Evolutionary conservation across 2,797 vertebrate species (phyloP), one percentile per base, ranked within the genome.

Genomic region (Poeciliopsis infans): DNA sequence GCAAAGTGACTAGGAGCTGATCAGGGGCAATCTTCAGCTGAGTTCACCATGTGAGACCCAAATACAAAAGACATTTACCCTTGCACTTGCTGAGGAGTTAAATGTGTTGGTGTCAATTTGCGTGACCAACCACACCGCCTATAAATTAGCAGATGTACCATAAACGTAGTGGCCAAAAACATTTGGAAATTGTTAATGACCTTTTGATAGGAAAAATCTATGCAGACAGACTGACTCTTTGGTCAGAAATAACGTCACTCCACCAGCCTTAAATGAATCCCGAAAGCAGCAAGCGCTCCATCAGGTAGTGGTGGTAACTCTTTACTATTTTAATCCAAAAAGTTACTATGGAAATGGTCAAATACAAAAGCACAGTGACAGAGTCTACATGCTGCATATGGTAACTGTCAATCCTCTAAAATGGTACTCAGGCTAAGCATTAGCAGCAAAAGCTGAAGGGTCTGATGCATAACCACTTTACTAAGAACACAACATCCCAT

Each of bases 31-130:
- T 79, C 83, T 64, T 39, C 41, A 59, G 74, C 25, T 13, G 73
- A 83, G 85, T 85, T 85, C 74, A 79, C 79, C 12, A 31, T 59
- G 74, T 51, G 73, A 76, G 76, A 85, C 78, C 72, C 79, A 75
- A 82, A 79, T 78, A 64, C 70, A 76, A 74, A 28, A 80, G 46
- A 80, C 74, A 64, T 82, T 72, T 47, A 7, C 33, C 15, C 10
- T 71, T 46, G 13, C 66, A 2, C 5, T 39, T 66, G 25, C 18
- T 73, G 45, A 72, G 49, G 33, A 55, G 66, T 31, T 70, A 72
- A 57, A 72, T 72, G 55, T 28, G 25, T 7, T 47, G 25, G 15
- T 18, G 70, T 39, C 59, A 16, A 13, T 49, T 5, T 64, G 77
- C 31, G 18, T 25, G 15, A 39, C 43, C 10, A 57, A 72, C 15